Conservation (phyloP, 2,797 vertebrate species). For the Macrochelys suwanniensis region DNA sequence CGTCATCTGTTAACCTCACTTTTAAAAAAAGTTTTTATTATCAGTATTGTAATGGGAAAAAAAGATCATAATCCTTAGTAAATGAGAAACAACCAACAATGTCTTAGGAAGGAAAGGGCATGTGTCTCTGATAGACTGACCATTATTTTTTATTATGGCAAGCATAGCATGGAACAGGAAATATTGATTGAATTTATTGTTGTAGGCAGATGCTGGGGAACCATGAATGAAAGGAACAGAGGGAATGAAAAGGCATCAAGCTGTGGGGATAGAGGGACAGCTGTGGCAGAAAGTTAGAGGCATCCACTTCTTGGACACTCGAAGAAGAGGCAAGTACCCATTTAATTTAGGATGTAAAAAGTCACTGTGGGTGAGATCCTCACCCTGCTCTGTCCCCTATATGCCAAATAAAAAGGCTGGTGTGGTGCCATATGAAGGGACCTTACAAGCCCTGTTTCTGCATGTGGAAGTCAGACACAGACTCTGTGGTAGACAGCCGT, state of each 20-base stretch:
- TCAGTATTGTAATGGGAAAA: not conserved
- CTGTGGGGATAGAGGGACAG: not conserved
- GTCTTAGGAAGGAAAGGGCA: not conserved
- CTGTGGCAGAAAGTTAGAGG: not conserved
- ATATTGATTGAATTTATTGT: not conserved
- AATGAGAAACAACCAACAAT: not conserved
- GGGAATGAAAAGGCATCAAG: not conserved
- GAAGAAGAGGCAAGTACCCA: not conserved
- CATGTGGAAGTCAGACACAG: not conserved
- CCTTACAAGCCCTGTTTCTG: not conserved
- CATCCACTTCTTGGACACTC: not conserved
- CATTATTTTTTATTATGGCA: not conserved
- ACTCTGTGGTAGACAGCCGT: not conserved
- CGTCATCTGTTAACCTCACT: not conserved
- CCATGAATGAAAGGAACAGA: not conserved
- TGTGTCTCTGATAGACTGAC: not conserved
- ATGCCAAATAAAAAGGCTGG: not conserved
- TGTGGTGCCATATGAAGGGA: not conserved
- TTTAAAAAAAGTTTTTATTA: not conserved
- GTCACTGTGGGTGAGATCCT: not conserved
- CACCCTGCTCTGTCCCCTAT: not conserved
- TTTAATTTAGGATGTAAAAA: not conserved
- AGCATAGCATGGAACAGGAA: not conserved
- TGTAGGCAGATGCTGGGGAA: not conserved
- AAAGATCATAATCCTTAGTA: not conserved